Evolutionary conservation across 2,797 vertebrate species (phyloP), one percentile per base, ranked within the genome.

Genomic region (Philypnodon macrostomus): DNA sequence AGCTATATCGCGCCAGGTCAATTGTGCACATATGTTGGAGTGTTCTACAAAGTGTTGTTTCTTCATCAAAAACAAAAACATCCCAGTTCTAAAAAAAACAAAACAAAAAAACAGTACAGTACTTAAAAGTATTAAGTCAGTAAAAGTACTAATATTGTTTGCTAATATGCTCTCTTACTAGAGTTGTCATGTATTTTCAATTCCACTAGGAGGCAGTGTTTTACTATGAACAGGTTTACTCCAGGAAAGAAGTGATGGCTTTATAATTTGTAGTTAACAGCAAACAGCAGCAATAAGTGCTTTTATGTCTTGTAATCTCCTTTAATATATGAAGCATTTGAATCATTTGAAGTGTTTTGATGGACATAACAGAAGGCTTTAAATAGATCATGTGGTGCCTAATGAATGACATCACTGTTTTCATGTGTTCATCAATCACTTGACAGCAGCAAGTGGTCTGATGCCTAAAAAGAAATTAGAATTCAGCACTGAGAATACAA

Each of bases 181-280:
- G 5, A 1, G 8, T 34, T 15, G 60, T 21, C 39, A 54, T 16
- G 30, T 7, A 21, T 2, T 30, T 10, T 18, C 2, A 10, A 27
- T 11, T 12, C 69, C 85, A 80, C 78, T 63, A 86, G 88, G 83
- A 73, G 85, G 61, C 83, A 55, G 36, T 44, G 53, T 83, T 82
- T 51, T 1, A 51, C 19, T 35, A 53, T 39, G 1, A 55, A 59
- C 73, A 30, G 49, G 49, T 44, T 1, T 19, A 47, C 53, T 1
- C 9, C 8, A 11, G 5, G 1, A 1, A 2, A 5, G 2, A 44
- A 0, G 1, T 21, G 7, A 19, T 8, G 9, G 32, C 32, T 0
- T n/a, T n/a, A n/a, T n/a, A n/a, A n/a, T n/a, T n/a, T n/a, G n/a
- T n/a, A n/a, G 0, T 19, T 16, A 36, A 17, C 40, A 38, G 33